These are phyloP conservation scores for Halichoerus grypus DNA, from an alignment of 2,113 vertebrate genomes.

Conservation along the genomic window DNA sequence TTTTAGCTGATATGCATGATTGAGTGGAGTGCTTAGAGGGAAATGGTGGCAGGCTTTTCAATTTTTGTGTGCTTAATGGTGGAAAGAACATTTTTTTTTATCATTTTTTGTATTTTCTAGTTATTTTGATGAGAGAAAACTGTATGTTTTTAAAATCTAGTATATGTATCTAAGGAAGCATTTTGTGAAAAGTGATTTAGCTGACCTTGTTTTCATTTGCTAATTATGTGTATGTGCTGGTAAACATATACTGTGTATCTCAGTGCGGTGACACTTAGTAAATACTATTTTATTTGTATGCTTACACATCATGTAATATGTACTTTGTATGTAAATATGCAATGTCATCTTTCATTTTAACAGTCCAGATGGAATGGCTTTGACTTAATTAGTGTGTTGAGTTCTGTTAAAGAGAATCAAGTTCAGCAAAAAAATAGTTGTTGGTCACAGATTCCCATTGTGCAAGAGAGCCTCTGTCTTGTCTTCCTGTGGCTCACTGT, in stretches of 20 bases:
- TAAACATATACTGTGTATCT: conserved; percentile 64
- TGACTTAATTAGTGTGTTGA: conserved; percentile 63
- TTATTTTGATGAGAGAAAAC: conserved; percentile 73
- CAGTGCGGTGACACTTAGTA: conserved; percentile 45
- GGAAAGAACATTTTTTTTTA: conserved; percentile 70
- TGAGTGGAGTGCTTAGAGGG: conserved; percentile 86
- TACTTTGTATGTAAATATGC: conserved; percentile 73
- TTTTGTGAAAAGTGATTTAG: conserved; percentile 64
- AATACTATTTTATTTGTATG: conserved; percentile 70
- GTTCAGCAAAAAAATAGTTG: conserved; percentile 44
- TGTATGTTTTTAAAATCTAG: conserved; percentile 57
- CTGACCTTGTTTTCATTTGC: conserved; percentile 72
- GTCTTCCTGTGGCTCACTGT: conserved; percentile 76
- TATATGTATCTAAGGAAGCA: conserved; percentile 67
- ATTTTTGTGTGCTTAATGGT: conserved; percentile 77
- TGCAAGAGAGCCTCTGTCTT: conserved; percentile 68
- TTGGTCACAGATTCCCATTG: conserved; percentile 30
- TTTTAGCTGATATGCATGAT: conserved; percentile 88
- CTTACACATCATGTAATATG: conserved; percentile 69
- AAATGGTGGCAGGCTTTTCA: conserved; percentile 84
- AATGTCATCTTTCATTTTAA: conserved; percentile 66
- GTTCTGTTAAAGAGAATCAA: conserved; percentile 55
- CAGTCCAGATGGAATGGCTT: conserved; percentile 49
- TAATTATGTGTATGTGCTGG: conserved; percentile 72
- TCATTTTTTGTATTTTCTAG: conserved; percentile 64